phyloP scores from a whole-genome alignment of 30 jellyfish, hydroid and myxozoan species.

The Aurelia aurita complex sp. Pacific region DNA sequence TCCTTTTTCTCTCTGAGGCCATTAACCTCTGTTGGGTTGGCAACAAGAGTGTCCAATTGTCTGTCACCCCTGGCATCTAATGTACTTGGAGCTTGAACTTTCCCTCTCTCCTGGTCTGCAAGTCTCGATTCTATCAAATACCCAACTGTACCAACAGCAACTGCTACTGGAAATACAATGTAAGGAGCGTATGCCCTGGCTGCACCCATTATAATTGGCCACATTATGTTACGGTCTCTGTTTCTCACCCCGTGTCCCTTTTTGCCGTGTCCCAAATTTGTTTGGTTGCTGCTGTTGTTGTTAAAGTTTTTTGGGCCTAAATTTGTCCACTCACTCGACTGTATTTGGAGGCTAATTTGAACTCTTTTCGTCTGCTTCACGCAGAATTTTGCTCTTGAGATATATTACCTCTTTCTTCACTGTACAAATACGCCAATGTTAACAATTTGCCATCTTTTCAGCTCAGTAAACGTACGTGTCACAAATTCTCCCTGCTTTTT shows the following conservation, averaged over 20 bases:
- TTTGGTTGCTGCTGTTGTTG: neutral
- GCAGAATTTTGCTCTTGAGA: too few relatives aligned
- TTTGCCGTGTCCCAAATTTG: neutral
- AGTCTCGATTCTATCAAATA: conserved; percentile 66
- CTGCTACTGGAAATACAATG: conserved; percentile 92
- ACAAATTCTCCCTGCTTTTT: too few relatives aligned
- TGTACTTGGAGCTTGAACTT: conserved; percentile 89
- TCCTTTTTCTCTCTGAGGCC: conserved; percentile 66
- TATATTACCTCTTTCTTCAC: too few relatives aligned
- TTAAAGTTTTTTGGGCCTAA: too few relatives aligned
- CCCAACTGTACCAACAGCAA: conserved; percentile 92
- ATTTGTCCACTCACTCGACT: too few relatives aligned
- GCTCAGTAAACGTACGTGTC: too few relatives aligned
- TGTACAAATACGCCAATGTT: too few relatives aligned
- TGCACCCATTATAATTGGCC: conserved; percentile 89
- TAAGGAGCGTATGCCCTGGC: conserved; percentile 93
- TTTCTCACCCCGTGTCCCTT: too few relatives aligned
- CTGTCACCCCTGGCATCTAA: conserved; percentile 83
- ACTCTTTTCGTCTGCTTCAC: too few relatives aligned
- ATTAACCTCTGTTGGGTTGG: conserved; percentile 42
- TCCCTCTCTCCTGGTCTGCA: conserved; percentile 77
- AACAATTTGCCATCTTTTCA: too few relatives aligned
- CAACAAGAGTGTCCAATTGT: conserved; percentile 52
- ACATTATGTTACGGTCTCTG: conserved; percentile 49
- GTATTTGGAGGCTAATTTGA: too few relatives aligned